Base-by-base conservation (phyloP, 2,113 vertebrate species). In the Bubo scandiacus region DNA sequence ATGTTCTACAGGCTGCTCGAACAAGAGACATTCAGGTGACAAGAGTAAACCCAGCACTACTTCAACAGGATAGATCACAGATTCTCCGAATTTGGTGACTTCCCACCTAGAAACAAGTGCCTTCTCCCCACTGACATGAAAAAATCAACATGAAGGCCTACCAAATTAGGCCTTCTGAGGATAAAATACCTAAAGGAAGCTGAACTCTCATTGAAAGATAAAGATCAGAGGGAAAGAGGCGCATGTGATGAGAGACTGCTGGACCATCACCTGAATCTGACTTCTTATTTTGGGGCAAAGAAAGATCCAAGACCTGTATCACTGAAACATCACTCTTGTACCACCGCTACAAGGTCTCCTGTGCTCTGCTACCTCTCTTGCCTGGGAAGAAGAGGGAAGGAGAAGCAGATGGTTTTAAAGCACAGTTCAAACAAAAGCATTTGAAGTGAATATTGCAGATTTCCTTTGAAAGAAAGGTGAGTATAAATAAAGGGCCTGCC, bases 21-120 rank as follows among this genome's bases (percentile, higher is more conserved):
- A 47, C 32, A 72, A 1, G 5, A 49, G 66, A 40, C 1, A 2
- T 5, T 23, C 29, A 25, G 58, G 32, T 0, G 4, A 42, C n/a
- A 58, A 23, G 2, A 57, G 43, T 70, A 93, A 68, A 63, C 4
- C 20, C 81, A 93, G 34, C 25, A 27, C 6, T 12, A 11, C 29
- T 70, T 72, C 68, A 72, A 42, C 57, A 61, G 36, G 11, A 80
- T 40, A 82, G 26, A 68, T 22, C 22, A 38, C 13, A 1, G 9
- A 65, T 26, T 16, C 7, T 49, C 51, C 27, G 18, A 29, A 30
- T 55, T 61, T 59, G 61, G 29, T 13, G 47, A 66, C 61, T 72
- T 77, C 45, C 63, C 43, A 58, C 49, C 15, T 20, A 77, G 36
- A 77, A 80, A 45, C 8, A 66, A 84, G 20, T 11, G 14, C 27